Base-by-base conservation (phyloP, 2,888 invertebrate genomes). In the Tipula confusa region DNA sequence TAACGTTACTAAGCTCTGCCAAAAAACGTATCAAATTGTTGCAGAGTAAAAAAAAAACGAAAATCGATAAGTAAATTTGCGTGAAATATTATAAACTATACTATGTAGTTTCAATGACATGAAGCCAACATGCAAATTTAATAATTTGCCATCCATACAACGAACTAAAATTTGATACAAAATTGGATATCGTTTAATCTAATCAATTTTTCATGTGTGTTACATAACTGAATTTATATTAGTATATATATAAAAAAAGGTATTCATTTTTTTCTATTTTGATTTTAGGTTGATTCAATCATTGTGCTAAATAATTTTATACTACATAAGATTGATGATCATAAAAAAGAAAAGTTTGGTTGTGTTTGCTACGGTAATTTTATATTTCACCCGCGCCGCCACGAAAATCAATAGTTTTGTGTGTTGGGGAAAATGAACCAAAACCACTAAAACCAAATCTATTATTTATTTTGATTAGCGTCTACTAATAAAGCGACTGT, bases 171-270 rank as follows among this genome's bases (percentile, higher is more conserved):
- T 64, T 64, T 24, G 24, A 64, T 11, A 24, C 64, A n/a, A 64
- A 64, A 64, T 64, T 64, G 24, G 24, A 24, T 24, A 24, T 64
- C 64, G 64, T 18, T 64, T 64, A 24, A 24, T 64, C 24, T 64
- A 64, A 64, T 64, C 64, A 64, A 64, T 64, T 64, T n/a, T 64
- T 64, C 64, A 24, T 64, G n/a, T n/a, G n/a, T n/a, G 64, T 64
- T 64, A 64, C 24, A 24, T 64, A 43, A 36, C 36, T 36, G 11
- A 36, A 36, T 36, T 9, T 36, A 36, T 9, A 36, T 36, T n/a
- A 43, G 15, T 43, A n/a, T 15, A 15, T 15, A 9, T 9, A 2
- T 36, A n/a, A n/a, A n/a, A n/a, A n/a, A n/a, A n/a, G n/a, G n/a
- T n/a, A n/a, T n/a, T n/a, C n/a, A 36, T 36, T 11, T 36, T 6